phyloP scores from a whole-genome alignment of 2,888 invertebrate genomes.

The Xestia sexstrigata region DNA sequence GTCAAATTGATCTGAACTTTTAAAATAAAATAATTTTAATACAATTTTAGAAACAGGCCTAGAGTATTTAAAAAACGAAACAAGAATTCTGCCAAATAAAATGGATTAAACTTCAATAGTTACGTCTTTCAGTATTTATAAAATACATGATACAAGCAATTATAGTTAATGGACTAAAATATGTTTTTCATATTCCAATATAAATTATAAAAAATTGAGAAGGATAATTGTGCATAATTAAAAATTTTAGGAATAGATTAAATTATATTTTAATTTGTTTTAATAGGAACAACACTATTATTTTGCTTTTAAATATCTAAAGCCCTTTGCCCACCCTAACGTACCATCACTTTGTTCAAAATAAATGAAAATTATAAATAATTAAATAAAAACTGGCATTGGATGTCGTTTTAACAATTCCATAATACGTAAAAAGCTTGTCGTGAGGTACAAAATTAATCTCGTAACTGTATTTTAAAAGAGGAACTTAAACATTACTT shows the following conservation, averaged over 20 bases:
- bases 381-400: slow-evolving; percentile 10
- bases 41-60: neutral
- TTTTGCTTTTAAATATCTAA: slow-evolving; percentile 41
- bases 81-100: neutral
- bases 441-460: slow-evolving; percentile 10
- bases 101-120: neutral
- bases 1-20: neutral
- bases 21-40: neutral
- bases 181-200: neutral
- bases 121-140: neutral
- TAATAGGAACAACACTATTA: slow-evolving; percentile 67
- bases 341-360: slow-evolving; percentile 14
- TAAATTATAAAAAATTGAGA: slow-evolving; percentile 9
- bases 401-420: slow-evolving; percentile 10
- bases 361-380: neutral
- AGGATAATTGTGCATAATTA: slow-evolving; percentile 20
- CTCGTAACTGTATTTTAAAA: slow-evolving; percentile 12
- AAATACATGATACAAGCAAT: neutral
- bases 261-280: slow-evolving; percentile 28
- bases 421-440: neutral
- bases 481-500: neutral
- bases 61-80: neutral
- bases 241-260: slow-evolving; percentile 9
- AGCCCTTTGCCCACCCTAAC: slow-evolving; percentile 9
- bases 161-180: slow-evolving; percentile 2